Evolutionary conservation across 1,140 invertebrate genomes (phyloP), one percentile per base, ranked within the genome.

Genomic region (Macrostomum lignano): DNA sequence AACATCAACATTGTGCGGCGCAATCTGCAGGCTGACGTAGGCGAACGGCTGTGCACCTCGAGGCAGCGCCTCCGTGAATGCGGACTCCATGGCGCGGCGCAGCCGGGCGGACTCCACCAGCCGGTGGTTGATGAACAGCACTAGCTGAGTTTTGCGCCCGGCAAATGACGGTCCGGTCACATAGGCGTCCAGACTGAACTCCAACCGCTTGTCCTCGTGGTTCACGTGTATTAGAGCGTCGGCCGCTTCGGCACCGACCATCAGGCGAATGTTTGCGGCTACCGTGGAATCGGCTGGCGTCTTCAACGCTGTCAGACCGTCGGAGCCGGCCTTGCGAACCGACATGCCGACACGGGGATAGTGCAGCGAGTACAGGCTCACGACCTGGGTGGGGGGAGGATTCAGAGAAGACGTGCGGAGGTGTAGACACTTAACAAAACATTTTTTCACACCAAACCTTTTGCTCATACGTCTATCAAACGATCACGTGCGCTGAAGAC

Each of bases 101-200:
- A 93, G 65, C 15, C 66, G 70, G 71, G 47, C 53, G 3, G 74
- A 86, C 36, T 88, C 79, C 1, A 93, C 82, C n/a, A 91, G 59
- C 26, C 84, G 61, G 54, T 88, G 66, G 54, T 94, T 94, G 21
- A 94, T 91, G 44, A 93, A 91, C 4, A 94, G 49, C 3, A 91
- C 50, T 55, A 84, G 70, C 2, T 63, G 67, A n/a, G 69, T 65
- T 49, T 76, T 79, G 49, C 82, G 86, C 22, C 67, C 67, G 0
- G 73, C 74, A 52, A 76, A 86, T 56, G 86, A 86, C 0, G 74
- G 71, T 60, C 82, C 88, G 1, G 76, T 75, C 2, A 86, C 61
- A 33, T 66, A 68, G 1, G 74, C 75, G 11, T 68, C 60, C 17
- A 74, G 46, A 37, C 66, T 67, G 42, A 81, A 71, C 42, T 71